A percentile compares a stretch with the other conserved stretches of the same genome.
These are phyloP conservation scores for Sipha flava DNA, from an alignment of 1,140 invertebrate genomes.

Conservation along the genomic window DNA sequence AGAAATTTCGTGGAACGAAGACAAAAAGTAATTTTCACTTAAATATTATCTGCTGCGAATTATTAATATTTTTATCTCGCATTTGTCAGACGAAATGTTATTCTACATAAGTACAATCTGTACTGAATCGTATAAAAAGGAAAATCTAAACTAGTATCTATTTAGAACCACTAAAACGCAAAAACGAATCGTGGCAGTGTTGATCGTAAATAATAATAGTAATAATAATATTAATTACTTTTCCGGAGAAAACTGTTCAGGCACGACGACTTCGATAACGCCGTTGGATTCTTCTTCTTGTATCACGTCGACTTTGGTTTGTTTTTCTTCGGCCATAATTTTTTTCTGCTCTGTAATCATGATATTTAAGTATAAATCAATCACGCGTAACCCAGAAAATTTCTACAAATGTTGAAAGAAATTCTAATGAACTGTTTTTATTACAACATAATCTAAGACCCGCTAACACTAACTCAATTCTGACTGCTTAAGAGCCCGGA, in stretches of 20 bases:
- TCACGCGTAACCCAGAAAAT: background rate
- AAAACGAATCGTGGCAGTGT: too few relatives aligned
- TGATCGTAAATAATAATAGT: too few relatives aligned
- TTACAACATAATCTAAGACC: background rate
- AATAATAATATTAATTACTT: background rate
- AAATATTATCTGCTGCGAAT: too few relatives aligned
- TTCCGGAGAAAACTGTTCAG: constrained; percentile 1
- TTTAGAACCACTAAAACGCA: too few relatives aligned
- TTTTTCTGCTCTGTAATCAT: constrained; percentile 17
- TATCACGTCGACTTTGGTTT: constrained; percentile 5
- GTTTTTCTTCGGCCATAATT: background rate
- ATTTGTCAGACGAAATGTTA: too few relatives aligned
- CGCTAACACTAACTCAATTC: constrained; percentile 14
- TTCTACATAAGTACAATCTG: too few relatives aligned
- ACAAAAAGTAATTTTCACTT: too few relatives aligned
- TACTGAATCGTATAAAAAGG: too few relatives aligned
- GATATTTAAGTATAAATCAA: background rate
- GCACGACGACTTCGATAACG: background rate
- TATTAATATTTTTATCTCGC: too few relatives aligned
- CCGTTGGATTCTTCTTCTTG: constrained; percentile 9
- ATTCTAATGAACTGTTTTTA: background rate
- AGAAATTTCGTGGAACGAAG: too few relatives aligned
- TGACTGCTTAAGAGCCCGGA: background rate
- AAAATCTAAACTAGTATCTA: too few relatives aligned
- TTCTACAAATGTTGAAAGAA: background rate